Conservation (phyloP, 1,140 invertebrate genomes). For the Dufourea novaeangliae region DNA sequence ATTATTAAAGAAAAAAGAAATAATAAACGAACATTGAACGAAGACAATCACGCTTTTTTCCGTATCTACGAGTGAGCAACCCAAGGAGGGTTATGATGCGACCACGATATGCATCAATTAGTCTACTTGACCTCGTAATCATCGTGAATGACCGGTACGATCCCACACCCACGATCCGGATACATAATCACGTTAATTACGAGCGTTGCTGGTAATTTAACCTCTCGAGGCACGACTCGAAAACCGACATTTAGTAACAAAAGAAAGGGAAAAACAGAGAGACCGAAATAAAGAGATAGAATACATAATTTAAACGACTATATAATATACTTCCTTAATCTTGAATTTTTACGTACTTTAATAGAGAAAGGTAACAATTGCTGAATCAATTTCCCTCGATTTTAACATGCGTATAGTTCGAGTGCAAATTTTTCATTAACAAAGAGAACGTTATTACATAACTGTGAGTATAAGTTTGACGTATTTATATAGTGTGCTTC, state of each 20-base stretch:
- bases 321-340: not conserved
- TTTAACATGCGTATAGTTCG: too few species aligned
- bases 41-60: not conserved
- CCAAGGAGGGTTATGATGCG: conserved; percentile 4
- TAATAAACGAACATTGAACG: not conserved
- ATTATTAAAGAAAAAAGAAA: too few species aligned
- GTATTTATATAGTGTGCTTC: too few species aligned
- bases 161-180: conserved; percentile 72
- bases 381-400: too few species aligned
- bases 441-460: too few species aligned
- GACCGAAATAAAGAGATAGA: not conserved
- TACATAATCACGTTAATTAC: conserved; percentile 68
- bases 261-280: not conserved
- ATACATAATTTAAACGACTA: not conserved
- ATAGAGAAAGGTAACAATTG: too few species aligned
- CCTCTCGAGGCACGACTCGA: not conserved
- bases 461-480: too few species aligned
- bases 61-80: not conserved
- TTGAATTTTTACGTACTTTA: too few species aligned
- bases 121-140: conserved; percentile 76
- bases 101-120: conserved; percentile 72
- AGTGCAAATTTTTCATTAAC: too few species aligned
- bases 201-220: conserved; percentile 35
- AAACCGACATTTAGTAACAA: not conserved
- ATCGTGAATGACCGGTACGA: conserved; percentile 68